Evolutionary conservation across 2,888 invertebrate genomes (phyloP), one percentile per base, ranked within the genome.

Genomic region (Gerris lacustris): DNA sequence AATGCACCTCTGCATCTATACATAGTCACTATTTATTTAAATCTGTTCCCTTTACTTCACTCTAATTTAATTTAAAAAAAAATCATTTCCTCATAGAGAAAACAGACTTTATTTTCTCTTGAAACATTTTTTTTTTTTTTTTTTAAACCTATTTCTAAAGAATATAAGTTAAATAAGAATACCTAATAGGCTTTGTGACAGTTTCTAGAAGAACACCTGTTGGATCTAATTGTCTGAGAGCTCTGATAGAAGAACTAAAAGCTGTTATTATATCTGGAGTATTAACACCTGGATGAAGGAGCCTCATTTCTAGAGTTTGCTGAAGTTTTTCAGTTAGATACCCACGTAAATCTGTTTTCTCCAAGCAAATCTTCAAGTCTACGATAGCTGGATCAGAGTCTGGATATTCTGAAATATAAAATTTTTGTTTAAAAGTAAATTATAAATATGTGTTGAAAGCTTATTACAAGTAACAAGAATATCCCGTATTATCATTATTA

Each of bases 181-280:
- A 84, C 84, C 84, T 82, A 44, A 99, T 92, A 15, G 97, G 96
- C 77, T 93, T 91, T 70, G 96, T 97, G 0, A 97, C 95, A 66
- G 92, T 88, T 80, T 98, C 96, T 71, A 99, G 83, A 73, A 99
- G 87, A 7, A 98, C 92, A 47, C 97, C 97, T 63, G 92, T 91
- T 6, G 92, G 92, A 80, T 99, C 99, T 68, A 99, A 83, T 76
- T 95, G 90, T 73, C 94, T 86, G 74, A 99, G 84, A 1, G 97
- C 92, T 80, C 94, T 89, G 55, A 99, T 97, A 15, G 96, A 93
- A 43, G 96, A 91, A 43, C 98, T 91, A 81, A 98, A 99, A 0
- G 96, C 97, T 7, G 95, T 95, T 70, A 99, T 83, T 77, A 99
- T 95, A 78, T 98, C 96, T 70, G 91, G 88, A 5, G 98, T 99